A percentile compares a stretch with the other conserved stretches of the same genome.
Evolutionary conservation across 1,140 invertebrate genomes (phyloP).

Genomic region (Calycopis cecrops): DNA sequence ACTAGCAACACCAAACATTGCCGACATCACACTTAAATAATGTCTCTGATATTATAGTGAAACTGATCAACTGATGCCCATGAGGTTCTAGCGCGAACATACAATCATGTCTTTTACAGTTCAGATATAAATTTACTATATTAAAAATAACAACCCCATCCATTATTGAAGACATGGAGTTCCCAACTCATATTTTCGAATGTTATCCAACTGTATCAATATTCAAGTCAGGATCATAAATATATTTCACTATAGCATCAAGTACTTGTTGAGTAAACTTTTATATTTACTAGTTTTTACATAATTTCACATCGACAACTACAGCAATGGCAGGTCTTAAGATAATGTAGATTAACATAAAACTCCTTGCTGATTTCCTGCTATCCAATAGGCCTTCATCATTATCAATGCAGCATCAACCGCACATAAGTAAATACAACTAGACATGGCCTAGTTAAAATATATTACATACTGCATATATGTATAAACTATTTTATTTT

Average conservation of each 20-base stretch:
- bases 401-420: background rate
- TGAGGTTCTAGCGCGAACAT: constrained; percentile 12
- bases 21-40: constrained; percentile 12
- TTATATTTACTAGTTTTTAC: background rate
- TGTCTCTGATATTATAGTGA: background rate
- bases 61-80: background rate
- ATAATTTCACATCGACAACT: no score
- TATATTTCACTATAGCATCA: constrained; percentile 9
- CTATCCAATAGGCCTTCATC: constrained; percentile 5
- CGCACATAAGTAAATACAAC: background rate
- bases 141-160: no score
- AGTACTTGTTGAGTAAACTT: background rate
- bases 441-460: constrained; percentile 2
- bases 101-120: no score
- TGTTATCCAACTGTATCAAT: no score
- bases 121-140: no score
- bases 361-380: background rate
- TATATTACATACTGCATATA: constrained; percentile 5
- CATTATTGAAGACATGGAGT: no score
- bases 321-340: constrained; percentile 3
- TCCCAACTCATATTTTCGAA: no score
- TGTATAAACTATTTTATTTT: constrained; percentile 3
- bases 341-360: background rate
- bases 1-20: constrained; percentile 37
- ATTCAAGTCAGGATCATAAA: no score